Percentiles rank a stretch among this genome's conserved stretches.
Evolutionary conservation across 2,888 invertebrate species (phyloP).

Genomic region (Trimorus sp.): DNA sequence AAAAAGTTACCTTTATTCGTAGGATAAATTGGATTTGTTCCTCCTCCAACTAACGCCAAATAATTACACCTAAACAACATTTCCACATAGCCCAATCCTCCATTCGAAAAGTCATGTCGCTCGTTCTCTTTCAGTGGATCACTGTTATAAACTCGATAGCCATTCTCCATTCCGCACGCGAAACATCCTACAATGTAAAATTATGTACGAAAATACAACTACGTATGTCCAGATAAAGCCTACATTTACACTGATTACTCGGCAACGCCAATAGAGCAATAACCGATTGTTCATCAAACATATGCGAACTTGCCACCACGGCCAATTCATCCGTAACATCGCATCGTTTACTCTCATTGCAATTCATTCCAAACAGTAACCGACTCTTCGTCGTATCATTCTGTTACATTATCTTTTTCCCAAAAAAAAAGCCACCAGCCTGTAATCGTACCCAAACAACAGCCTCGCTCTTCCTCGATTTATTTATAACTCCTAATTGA

Average conservation of each 20-base stretch:
- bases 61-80: constrained; percentile 99
- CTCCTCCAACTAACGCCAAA: constrained; percentile 97
- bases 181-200: constrained; percentile 90
- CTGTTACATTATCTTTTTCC: too few species aligned
- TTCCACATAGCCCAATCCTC: constrained; percentile 96
- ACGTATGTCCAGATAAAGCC: constrained; percentile 8
- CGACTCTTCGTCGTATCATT: too few species aligned
- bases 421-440: too few species aligned
- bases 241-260: constrained; percentile 6
- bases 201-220: constrained; percentile 9
- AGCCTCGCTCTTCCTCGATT: too few species aligned
- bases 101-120: constrained; percentile 95
- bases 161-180: constrained; percentile 98
- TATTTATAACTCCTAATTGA: too few species aligned
- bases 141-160: constrained; percentile 97
- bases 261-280: constrained; percentile 16
- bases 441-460: too few species aligned
- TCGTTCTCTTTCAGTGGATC: constrained; percentile 99
- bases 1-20: constrained; percentile 88
- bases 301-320: background rate
- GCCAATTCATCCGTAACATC: too few species aligned
- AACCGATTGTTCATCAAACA: background rate
- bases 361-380: too few species aligned
- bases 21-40: constrained; percentile 94
- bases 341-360: too few species aligned